phyloP scores from a whole-genome alignment of 1,140 invertebrate genomes.

The Drosophila obscura region DNA sequence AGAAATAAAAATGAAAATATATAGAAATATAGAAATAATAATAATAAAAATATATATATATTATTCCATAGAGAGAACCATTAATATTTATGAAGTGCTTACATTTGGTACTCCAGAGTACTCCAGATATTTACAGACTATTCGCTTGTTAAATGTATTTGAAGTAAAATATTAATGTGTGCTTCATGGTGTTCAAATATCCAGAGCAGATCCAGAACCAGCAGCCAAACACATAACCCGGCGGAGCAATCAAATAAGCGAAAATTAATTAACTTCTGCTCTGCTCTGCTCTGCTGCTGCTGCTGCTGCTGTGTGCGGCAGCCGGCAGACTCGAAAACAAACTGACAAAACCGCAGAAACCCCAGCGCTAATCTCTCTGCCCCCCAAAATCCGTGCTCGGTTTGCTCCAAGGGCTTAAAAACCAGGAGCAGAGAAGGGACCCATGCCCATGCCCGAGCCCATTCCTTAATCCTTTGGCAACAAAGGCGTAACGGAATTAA shows the following conservation, averaged over 20 bases:
- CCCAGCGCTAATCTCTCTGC: constrained; percentile 57
- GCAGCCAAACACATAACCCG: not conserved
- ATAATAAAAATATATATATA: too few relatives aligned
- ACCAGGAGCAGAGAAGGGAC: not conserved
- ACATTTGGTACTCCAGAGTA: too few relatives aligned
- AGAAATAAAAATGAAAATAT: too few relatives aligned
- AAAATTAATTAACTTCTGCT: constrained; percentile 68
- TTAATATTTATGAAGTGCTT: too few relatives aligned
- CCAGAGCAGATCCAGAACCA: too few relatives aligned
- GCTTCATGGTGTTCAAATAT: not conserved
- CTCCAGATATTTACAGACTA: too few relatives aligned
- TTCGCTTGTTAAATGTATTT: too few relatives aligned
- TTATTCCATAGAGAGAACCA: too few relatives aligned
- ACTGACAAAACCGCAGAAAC: constrained; percentile 44
- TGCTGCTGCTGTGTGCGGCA: not conserved
- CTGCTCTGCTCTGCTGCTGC: constrained; percentile 5
- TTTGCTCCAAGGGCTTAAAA: constrained; percentile 3
- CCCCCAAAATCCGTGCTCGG: constrained; percentile 28
- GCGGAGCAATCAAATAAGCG: constrained; percentile 47
- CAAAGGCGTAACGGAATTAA: constrained; percentile 38
- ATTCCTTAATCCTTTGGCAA: constrained; percentile 23
- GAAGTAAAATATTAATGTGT: too few relatives aligned
- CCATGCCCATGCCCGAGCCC: not conserved
- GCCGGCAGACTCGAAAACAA: constrained; percentile 23
- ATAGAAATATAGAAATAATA: too few relatives aligned